phyloP scores from a whole-genome alignment of 2,797 vertebrate genomes.

The Scyliorhinus canicula region DNA sequence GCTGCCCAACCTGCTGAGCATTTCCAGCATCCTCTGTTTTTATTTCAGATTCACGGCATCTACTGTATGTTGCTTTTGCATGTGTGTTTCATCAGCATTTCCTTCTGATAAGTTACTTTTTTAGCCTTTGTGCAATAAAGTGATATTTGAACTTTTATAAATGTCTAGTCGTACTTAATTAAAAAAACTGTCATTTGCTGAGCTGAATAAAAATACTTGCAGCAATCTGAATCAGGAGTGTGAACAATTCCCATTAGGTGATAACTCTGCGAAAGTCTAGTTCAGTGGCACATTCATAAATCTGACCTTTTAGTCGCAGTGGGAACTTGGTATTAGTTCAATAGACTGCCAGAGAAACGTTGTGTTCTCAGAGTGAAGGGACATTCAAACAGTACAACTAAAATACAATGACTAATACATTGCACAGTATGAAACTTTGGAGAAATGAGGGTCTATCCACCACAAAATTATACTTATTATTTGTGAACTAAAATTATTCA shows the following conservation, averaged over 20 bases:
- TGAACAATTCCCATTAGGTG: neutral
- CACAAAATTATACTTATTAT: neutral
- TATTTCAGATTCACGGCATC: neutral
- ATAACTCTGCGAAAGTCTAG: neutral
- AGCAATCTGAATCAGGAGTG: neutral
- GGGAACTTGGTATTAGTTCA: neutral
- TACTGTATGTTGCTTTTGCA: neutral
- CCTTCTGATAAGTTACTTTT: neutral
- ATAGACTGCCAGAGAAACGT: neutral
- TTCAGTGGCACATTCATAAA: neutral
- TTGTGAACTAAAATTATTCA: conserved; percentile 24
- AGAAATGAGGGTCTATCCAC: neutral
- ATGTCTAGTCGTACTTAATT: neutral
- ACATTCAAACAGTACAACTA: neutral
- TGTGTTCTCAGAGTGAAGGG: neutral
- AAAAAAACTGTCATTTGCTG: neutral
- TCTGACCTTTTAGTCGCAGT: conserved; percentile 15
- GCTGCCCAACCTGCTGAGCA: neutral
- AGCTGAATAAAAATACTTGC: neutral
- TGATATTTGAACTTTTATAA: neutral
- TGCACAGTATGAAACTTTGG: too few relatives aligned
- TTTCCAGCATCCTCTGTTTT: neutral
- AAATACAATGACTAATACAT: neutral
- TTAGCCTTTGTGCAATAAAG: too few relatives aligned
- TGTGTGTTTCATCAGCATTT: neutral